These are phyloP conservation scores for Tetrapedia diversipes DNA, from an alignment of 2,888 invertebrate species.

Conservation along the genomic window DNA sequence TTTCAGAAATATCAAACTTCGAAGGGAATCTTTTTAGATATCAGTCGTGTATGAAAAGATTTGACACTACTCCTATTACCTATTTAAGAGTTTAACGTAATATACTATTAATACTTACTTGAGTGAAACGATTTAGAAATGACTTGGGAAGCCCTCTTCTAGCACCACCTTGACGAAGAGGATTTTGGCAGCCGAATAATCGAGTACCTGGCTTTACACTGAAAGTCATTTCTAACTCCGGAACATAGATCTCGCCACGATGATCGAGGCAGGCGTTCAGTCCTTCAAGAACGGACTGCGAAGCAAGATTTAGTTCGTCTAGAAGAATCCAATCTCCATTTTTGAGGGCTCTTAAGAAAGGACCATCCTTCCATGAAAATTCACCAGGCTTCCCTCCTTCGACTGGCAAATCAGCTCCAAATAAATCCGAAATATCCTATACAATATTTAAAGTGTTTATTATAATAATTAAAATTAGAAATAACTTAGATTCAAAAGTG, in stretches of 20 bases:
- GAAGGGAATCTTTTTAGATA: too few relatives aligned
- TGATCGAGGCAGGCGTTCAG: constrained; percentile 99
- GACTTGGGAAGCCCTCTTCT: constrained; percentile 97
- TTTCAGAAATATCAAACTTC: too few relatives aligned
- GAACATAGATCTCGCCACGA: constrained; percentile 96
- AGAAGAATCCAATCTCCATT: constrained; percentile 97
- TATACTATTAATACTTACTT: constrained; percentile 84
- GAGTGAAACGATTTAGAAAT: constrained; percentile 98
- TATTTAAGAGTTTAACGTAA: neutral
- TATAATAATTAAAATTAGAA: too few relatives aligned
- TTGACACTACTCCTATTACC: neutral
- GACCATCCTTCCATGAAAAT: constrained; percentile 98
- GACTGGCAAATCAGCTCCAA: constrained; percentile 98
- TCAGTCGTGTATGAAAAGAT: too few relatives aligned
- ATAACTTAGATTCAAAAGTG: too few relatives aligned
- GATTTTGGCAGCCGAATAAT: constrained; percentile 99
- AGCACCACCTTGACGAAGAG: constrained; percentile 96
- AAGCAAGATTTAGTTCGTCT: constrained; percentile 99
- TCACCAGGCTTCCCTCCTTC: constrained; percentile 93
- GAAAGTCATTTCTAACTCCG: constrained; percentile 95
- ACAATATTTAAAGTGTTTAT: neutral
- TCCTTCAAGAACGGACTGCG: constrained; percentile 99
- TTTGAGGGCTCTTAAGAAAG: constrained; percentile 95
- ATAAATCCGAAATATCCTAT: constrained; percentile 97
- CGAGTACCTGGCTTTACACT: constrained; percentile 90